These are phyloP conservation scores for Catotricha subobsoleta DNA, from an alignment of 2,888 invertebrate species.

Conservation along the genomic window DNA sequence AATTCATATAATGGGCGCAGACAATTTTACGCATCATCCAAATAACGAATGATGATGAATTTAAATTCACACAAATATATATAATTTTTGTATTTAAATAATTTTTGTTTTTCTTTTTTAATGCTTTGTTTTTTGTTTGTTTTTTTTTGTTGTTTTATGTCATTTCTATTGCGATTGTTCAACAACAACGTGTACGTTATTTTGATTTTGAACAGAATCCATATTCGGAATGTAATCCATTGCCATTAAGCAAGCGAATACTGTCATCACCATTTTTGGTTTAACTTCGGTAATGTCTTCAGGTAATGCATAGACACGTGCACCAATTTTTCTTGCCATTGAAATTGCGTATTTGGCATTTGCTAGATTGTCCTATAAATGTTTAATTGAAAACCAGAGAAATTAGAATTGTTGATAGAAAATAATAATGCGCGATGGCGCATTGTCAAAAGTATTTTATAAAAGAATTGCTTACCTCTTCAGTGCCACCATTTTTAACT, in stretches of 20 bases:
- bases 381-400: too few species aligned
- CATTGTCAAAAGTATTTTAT: conserved; percentile 12
- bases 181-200: not conserved
- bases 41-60: too few species aligned
- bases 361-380: conserved; percentile 82
- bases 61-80: too few species aligned
- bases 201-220: conserved; percentile 34
- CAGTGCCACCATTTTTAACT: conserved; percentile 57
- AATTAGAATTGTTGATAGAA: too few species aligned
- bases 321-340: conserved; percentile 93
- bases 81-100: too few species aligned
- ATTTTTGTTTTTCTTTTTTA: not conserved
- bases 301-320: conserved; percentile 92
- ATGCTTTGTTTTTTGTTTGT: too few species aligned
- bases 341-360: conserved; percentile 99
- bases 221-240: conserved; percentile 85
- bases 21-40: too few species aligned
- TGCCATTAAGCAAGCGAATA: conserved; percentile 98
- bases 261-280: conserved; percentile 98
- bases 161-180: not conserved
- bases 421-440: too few species aligned
- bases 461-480: conserved; percentile 42
- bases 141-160: too few species aligned
- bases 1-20: too few species aligned
- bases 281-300: conserved; percentile 98